These are phyloP conservation scores for Myopa tessellatipennis DNA, from an alignment of 2,888 invertebrate genomes.

Conservation along the genomic window DNA sequence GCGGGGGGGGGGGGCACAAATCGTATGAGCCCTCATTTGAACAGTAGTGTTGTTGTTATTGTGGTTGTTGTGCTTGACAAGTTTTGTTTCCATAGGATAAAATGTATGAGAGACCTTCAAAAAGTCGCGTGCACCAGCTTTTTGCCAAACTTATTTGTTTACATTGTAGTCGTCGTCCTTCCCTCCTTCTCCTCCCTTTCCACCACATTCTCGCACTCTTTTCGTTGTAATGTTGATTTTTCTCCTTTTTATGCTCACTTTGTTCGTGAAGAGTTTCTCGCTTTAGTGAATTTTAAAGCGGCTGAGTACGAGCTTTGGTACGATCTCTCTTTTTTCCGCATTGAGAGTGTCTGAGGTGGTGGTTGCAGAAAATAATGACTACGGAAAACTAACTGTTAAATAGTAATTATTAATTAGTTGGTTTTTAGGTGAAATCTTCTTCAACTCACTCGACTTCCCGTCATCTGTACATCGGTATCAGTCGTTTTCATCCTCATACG, in stretches of 20 bases:
- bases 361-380: not conserved
- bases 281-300: not conserved
- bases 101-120: constrained; percentile 10
- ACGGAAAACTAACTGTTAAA: too few species aligned
- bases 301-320: not conserved
- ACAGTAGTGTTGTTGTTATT: not conserved
- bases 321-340: not conserved
- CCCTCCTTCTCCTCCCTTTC: too few species aligned
- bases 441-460: too few species aligned
- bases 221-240: too few species aligned
- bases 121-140: constrained; percentile 18
- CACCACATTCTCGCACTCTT: too few species aligned
- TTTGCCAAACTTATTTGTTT: not conserved
- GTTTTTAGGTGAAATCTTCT: too few species aligned
- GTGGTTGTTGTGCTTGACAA: too few species aligned
- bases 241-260: not conserved
- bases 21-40: not conserved
- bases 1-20: not conserved
- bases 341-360: not conserved
- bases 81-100: too few species aligned
- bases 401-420: too few species aligned
- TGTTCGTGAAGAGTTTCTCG: not conserved
- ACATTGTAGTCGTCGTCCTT: not conserved
- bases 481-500: too few species aligned
- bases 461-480: too few species aligned